Evolutionary conservation across 2,797 vertebrate species (phyloP).

Genomic region (Nyctibius grandis): DNA sequence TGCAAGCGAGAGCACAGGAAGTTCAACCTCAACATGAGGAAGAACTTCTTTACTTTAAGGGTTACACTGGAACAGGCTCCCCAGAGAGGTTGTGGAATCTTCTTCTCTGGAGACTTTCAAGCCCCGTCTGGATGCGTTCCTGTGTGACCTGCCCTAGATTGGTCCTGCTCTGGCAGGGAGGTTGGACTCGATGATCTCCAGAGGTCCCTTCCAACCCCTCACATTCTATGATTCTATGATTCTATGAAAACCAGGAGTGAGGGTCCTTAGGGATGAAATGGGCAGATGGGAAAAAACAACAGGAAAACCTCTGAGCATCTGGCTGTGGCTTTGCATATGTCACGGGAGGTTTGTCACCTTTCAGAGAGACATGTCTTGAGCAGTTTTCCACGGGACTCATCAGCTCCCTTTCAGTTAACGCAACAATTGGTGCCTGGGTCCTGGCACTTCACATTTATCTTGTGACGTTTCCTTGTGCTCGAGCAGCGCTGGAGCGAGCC

Average conservation of each 20-base stretch:
- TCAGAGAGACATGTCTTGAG: neutral
- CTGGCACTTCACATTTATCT: neutral
- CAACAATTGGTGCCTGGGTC: neutral
- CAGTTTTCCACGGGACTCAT: neutral
- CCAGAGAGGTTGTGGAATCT: too few species aligned
- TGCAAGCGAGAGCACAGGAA: too few species aligned
- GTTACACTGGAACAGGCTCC: too few species aligned
- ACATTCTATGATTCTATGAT: too few species aligned
- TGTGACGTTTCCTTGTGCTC: neutral
- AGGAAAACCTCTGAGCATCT: neutral
- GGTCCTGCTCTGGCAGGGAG: too few species aligned
- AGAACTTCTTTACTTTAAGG: too few species aligned
- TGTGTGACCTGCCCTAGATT: too few species aligned
- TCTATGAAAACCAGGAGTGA: neutral
- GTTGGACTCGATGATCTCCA: too few species aligned
- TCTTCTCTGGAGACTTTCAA: too few species aligned
- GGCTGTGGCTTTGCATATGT: neutral
- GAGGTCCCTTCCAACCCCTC: too few species aligned
- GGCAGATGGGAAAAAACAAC: neutral
- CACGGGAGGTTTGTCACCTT: neutral
- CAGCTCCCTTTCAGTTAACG: neutral
- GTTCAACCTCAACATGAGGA: too few species aligned
- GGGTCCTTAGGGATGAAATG: neutral
- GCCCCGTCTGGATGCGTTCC: too few species aligned
- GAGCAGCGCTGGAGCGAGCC: rapidly evolving